These are phyloP conservation scores for Crypturellus undulatus DNA, from an alignment of 2,113 vertebrate species.

Conservation along the genomic window DNA sequence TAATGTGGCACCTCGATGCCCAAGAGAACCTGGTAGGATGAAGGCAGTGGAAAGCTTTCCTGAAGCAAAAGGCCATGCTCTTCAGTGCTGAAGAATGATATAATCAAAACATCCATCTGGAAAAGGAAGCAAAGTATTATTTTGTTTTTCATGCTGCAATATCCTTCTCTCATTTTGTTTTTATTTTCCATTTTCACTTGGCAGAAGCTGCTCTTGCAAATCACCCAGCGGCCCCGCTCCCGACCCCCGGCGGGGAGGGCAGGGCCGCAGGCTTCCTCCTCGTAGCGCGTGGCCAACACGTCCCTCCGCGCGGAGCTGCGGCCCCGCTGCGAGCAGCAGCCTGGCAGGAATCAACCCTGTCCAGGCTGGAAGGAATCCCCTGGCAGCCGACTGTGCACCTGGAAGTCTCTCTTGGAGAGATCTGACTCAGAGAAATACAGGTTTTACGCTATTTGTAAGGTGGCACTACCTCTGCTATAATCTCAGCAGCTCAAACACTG, in stretches of 20 bases:
- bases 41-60: slow-evolving; percentile 86
- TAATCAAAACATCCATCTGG: slow-evolving; percentile 85
- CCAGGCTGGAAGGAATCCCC: neutral
- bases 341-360: neutral
- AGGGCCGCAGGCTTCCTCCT: neutral
- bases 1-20: slow-evolving; percentile 92
- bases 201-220: neutral
- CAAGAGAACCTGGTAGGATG: slow-evolving; percentile 83
- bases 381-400: neutral
- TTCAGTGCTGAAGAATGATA: slow-evolving; percentile 92
- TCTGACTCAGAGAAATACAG: neutral
- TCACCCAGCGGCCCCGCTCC: neutral
- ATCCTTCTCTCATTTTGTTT: slow-evolving; percentile 8
- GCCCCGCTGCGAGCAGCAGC: too few species aligned
- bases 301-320: neutral
- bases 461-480: neutral
- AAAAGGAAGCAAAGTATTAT: slow-evolving; percentile 17
- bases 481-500: neutral
- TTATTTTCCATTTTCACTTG: slow-evolving; percentile 23
- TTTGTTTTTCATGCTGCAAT: neutral
- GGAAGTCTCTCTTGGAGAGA: neutral
- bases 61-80: slow-evolving; percentile 92
- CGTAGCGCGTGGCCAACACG: fast-evolving
- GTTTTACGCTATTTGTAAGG: neutral
- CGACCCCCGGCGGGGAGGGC: neutral